Conservation (phyloP, 2,888 invertebrate species). For the Polyommatus iphigenia region DNA sequence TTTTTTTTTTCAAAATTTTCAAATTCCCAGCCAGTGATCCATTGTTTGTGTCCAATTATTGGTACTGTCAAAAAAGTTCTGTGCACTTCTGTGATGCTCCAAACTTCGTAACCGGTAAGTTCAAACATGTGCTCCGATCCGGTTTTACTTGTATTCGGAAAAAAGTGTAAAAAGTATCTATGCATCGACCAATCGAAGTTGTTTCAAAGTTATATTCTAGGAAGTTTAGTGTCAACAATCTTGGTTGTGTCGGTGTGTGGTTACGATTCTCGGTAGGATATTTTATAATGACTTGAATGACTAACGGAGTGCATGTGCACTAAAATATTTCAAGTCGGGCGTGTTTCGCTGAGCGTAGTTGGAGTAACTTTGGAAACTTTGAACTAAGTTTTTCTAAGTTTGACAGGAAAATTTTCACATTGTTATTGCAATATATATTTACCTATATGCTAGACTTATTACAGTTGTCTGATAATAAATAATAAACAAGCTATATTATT, state of each 20-base stretch:
- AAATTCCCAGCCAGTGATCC: background rate
- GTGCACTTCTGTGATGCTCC: constrained; percentile 63
- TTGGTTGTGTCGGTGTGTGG: constrained; percentile 5
- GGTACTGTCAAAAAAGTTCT: constrained; percentile 62
- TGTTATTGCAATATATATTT: background rate
- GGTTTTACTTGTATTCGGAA: constrained; percentile 18
- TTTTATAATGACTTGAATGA: constrained; percentile 26
- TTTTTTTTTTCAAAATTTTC: background rate
- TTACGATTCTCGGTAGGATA: constrained; percentile 26
- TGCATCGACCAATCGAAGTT: constrained; percentile 13
- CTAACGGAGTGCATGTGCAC: constrained; percentile 14
- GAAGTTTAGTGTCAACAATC: constrained; percentile 25
- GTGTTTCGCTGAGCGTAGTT: background rate
- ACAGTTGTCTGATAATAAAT: background rate
- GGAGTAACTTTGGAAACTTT: constrained; percentile 2
- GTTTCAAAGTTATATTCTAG: constrained; percentile 28
- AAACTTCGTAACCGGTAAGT: constrained; percentile 75
- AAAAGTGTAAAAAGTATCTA: constrained; percentile 23
- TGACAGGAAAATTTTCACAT: background rate
- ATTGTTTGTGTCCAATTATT: constrained; percentile 15
- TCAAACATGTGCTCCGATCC: constrained; percentile 46
- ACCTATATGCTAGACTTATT: background rate
- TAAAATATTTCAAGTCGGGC: background rate
- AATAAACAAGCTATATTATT: background rate
- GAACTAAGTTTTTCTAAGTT: background rate